Evolutionary conservation across 2,797 vertebrate species (phyloP), one percentile per base, ranked within the genome.

Genomic region (Hapalemur alaotrensis): DNA sequence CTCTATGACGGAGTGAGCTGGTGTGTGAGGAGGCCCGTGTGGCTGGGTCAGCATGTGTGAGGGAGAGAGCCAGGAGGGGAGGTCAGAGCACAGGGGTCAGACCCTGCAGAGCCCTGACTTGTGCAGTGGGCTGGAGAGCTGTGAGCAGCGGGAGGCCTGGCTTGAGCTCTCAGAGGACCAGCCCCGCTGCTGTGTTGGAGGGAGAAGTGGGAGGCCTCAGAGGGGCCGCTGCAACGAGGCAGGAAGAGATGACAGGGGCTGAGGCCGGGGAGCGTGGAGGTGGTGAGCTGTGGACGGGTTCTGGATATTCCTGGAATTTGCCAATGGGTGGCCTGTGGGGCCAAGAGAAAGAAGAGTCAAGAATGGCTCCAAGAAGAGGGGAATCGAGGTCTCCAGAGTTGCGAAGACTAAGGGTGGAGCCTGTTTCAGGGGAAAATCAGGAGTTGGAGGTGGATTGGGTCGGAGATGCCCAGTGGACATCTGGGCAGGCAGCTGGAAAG

Each of bases 251-350:
- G n/a, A 65, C 4, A 28, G 75, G 7, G 23, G 32, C n/a, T 4
- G 20, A 69, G 57, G 50, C 35, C 10, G 0, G 43, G 43, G 4
- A 20, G 41, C 0, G 0, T 23, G 23, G 17, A 63, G 52, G 14
- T 14, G 17, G 10, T 9, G 28, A 83, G 22, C 41, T 1, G 9
- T 2, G 43, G 57, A 28, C 1, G 23, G 43, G 46, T 23, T 89
- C 70, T 59, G 22, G 20, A 3, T 15, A 25, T 17, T 22, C 43
- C 11, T 70, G 35, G 35, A 52, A 94, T 78, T 46, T 41, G 32
- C 25, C 0, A 5, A 11, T 13, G 9, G 63, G 11, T 3, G 57
- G 43, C 12, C 3, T 17, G 7, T 4, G 25, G 20, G 43, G 15
- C 57, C 75, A 69, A 76, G 65, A 41, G 46, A 90, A 67, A 25